phyloP scores from a whole-genome alignment of 2,797 vertebrate genomes.

The Capromys pilorides region DNA sequence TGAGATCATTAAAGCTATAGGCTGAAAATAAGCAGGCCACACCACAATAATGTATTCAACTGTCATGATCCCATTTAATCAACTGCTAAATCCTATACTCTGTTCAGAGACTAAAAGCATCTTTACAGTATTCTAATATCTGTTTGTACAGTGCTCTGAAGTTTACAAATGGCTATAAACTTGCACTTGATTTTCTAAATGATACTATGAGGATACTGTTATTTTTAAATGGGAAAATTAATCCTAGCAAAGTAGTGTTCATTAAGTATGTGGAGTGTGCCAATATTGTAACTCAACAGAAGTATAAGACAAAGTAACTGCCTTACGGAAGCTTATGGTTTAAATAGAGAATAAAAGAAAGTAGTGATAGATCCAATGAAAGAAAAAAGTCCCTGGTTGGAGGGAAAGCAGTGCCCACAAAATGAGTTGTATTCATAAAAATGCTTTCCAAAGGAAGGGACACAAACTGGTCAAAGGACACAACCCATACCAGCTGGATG shows the following conservation, averaged over 20 bases:
- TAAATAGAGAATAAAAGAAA: background rate
- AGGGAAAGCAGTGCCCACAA: background rate
- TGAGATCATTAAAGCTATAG: background rate
- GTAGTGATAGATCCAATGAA: background rate
- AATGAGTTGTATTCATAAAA: background rate
- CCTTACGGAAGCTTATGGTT: background rate
- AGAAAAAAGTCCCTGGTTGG: background rate
- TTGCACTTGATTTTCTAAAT: slow-evolving; percentile 13
- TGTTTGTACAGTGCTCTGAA: background rate
- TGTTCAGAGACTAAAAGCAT: background rate
- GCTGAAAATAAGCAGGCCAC: background rate
- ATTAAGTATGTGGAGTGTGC: background rate
- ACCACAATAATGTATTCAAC: background rate
- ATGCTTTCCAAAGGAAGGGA: background rate
- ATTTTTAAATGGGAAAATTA: slow-evolving; percentile 21
- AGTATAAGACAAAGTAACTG: background rate
- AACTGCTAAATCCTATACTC: background rate
- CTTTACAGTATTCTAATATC: background rate
- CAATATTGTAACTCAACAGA: background rate
- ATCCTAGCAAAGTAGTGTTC: background rate
- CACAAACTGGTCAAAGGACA: background rate
- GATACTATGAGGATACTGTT: background rate
- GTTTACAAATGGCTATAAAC: slow-evolving; percentile 20
- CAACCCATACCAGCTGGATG: background rate
- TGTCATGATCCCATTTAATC: background rate